Evolutionary conservation across 2,797 vertebrate species (phyloP), one percentile per base, ranked within the genome.

Genomic region (Sebastes goodei): DNA sequence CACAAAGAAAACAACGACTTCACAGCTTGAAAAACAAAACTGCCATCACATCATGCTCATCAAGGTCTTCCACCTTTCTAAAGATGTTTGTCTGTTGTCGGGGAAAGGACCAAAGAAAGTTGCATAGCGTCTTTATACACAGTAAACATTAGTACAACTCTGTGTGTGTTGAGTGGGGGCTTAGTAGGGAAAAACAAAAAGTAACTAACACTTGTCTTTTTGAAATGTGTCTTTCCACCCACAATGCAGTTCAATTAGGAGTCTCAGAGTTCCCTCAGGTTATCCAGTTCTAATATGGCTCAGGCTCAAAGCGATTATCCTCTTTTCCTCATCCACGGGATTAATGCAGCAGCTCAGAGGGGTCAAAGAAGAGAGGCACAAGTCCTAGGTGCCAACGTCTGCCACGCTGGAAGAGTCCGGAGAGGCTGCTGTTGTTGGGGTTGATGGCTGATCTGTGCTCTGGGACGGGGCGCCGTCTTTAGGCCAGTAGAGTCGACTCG

Each of bases 401-500:
- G 86, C 88, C 94, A 95, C 65, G 85, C 86, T 70, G 72, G 93
- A 73, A 49, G 83, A 74, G 81, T 93, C 82, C 76, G 93, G 71
- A 62, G 89, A 95, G 87, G 90, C 96, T 82, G 85, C 92, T 81
- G 90, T 83, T 81, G 90, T 83, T 15, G 88, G 90, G 80, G 72
- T 2, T 81, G 1, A 1, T 0, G 80, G 46, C 49, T 85, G 79
- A 14, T 88, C 79, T 3, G 89, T 9, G 70, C 68, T 89, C 82
- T 68, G 20, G 42, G 64, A 55, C 87, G 96, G 79, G 85, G 91
- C 65, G 83, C 79, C n/a, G 59, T 89, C 83, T 86, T 88, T 97
- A 80, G 97, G 92, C 89, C 96, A 95, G 0, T 97, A 94, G 82
- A 97, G 95, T 74, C 87, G 32, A 69, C 93, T 97, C 88, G 98